Evolutionary conservation across 2,113 vertebrate genomes (phyloP), one percentile per base, ranked within the genome.

Genomic region (Pterocles orientalis): DNA sequence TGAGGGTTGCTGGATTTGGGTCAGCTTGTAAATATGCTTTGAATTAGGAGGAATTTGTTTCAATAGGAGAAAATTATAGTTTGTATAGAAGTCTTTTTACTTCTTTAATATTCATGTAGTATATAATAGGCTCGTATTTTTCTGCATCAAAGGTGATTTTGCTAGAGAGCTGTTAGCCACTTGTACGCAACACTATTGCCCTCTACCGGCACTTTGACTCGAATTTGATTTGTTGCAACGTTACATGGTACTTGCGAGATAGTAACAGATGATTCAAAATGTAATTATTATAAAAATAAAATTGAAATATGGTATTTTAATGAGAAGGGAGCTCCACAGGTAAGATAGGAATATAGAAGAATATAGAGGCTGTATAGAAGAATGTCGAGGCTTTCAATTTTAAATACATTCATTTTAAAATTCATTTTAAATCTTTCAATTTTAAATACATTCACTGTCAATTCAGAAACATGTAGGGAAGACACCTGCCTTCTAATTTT

Each of bases 111-210:
- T 94, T 90, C 51, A 78, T 78, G 39, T 48, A 39, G 58, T 73
- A 79, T 56, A 64, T 88, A 92, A 90, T 48, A 79, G 33, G 45
- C 47, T 60, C 16, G 4, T 85, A 21, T 88, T 91, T 80, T 92
- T 79, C 57, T 94, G 50, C n/a, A 48, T 80, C 64, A 43, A 56
- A 94, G 68, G 72, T 84, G 88, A n/a, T 87, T 79, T 91, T 76
- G 47, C 24, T 68, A 36, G 70, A n/a, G 45, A 20, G 28, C 41
- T 48, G 28, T 47, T 62, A 7, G 2, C 11, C 53, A 29, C 41
- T 91, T 84, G 2, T 11, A 29, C 65, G 71, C 66, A 80, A 34
- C 86, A 29, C 66, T 96, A 84, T 93, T 97, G 98, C 98, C 98
- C 97, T 97, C 98, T 98, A 54, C 92, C 6, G 98, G 96, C 75